Evolutionary conservation across 1,140 invertebrate species (phyloP).

Genomic region (Bilobella aurantiaca): DNA sequence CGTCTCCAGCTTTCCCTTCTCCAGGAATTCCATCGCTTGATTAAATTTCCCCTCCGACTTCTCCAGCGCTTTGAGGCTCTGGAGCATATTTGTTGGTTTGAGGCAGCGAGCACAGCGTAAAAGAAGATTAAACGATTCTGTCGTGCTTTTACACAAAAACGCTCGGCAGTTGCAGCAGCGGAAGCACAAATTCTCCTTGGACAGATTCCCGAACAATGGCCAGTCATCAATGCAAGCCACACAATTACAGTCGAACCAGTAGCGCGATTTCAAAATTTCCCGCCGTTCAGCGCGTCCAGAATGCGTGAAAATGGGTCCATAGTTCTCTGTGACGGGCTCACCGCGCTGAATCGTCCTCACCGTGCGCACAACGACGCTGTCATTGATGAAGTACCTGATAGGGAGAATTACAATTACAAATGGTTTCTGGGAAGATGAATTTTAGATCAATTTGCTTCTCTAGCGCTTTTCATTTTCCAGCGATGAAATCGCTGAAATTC

Average conservation of each 20-base stretch:
- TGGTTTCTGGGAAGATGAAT: not conserved
- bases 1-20: constrained; percentile 51
- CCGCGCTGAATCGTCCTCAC: constrained; percentile 64
- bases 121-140: constrained; percentile 52
- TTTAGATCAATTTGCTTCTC: not conserved
- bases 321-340: constrained; percentile 78
- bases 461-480: not conserved
- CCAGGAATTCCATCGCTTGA: constrained; percentile 52
- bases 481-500: not conserved
- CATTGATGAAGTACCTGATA: constrained; percentile 67
- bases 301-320: constrained; percentile 76
- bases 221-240: constrained; percentile 68
- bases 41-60: constrained; percentile 61
- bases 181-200: constrained; percentile 32
- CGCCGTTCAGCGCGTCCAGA: constrained; percentile 54
- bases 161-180: constrained; percentile 25
- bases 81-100: constrained; percentile 60
- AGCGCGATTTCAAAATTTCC: constrained; percentile 56
- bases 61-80: constrained; percentile 57
- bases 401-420: not conserved
- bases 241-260: constrained; percentile 78
- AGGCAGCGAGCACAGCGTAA: constrained; percentile 56
- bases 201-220: constrained; percentile 67
- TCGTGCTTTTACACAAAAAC: constrained; percentile 13
- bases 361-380: constrained; percentile 63